phyloP scores from a whole-genome alignment of 2,888 invertebrate genomes.

The Exephanes ischioxanthus region DNA sequence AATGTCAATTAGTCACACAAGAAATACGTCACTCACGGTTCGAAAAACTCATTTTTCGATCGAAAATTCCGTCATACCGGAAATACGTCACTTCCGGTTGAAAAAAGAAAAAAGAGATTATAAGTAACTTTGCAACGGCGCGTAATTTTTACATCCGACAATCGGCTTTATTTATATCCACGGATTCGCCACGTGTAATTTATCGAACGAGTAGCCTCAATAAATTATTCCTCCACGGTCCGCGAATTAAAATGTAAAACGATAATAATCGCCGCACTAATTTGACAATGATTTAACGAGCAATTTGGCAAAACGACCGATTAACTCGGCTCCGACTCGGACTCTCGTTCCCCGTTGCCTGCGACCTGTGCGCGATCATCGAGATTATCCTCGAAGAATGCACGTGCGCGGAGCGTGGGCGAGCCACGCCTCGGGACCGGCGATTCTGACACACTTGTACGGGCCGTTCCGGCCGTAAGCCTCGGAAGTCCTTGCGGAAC shows the following conservation, averaged over 20 bases:
- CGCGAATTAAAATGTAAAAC: neutral
- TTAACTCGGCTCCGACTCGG: neutral
- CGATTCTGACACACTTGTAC: constrained; percentile 45
- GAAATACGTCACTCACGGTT: no score
- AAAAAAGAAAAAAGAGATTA: no score
- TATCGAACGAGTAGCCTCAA: neutral
- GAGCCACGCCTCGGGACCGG: constrained; percentile 44
- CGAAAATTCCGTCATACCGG: no score
- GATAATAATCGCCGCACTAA: constrained; percentile 1
- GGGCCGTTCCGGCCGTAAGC: constrained; percentile 42
- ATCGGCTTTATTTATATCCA: neutral
- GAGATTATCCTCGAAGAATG: constrained; percentile 42
- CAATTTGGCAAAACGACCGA: neutral
- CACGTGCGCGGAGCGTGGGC: constrained; percentile 35
- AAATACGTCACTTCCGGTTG: no score
- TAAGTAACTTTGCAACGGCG: no score
- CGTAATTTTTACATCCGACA: neutral
- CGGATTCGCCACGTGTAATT: neutral
- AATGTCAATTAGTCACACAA: no score
- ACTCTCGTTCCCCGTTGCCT: neutral
- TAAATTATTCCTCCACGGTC: neutral
- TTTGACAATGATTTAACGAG: neutral
- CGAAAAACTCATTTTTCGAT: no score
- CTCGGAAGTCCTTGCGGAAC: constrained; percentile 56
- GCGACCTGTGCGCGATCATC: constrained; percentile 12